These are phyloP conservation scores for Clepsis dumicolana DNA, from an alignment of 2,888 invertebrate species.

Conservation along the genomic window DNA sequence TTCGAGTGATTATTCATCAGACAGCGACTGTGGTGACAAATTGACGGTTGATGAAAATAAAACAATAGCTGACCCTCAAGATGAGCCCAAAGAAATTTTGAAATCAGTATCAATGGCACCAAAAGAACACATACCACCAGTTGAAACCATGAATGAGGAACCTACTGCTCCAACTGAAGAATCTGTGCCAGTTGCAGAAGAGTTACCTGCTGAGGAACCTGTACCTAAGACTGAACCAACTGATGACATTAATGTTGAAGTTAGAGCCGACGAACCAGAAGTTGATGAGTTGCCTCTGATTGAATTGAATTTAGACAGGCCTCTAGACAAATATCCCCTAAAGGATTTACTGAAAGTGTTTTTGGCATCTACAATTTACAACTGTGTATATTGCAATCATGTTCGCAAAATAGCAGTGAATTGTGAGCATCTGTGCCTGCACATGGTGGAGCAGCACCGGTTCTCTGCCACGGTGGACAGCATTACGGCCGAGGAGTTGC, in stretches of 20 bases:
- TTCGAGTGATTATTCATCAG: constrained; percentile 83
- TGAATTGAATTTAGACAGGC: constrained; percentile 90
- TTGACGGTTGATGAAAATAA: constrained; percentile 85
- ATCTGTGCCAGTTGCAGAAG: constrained; percentile 58
- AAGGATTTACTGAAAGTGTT: constrained; percentile 91
- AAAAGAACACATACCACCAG: constrained; percentile 46
- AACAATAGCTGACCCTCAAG: constrained; percentile 54
- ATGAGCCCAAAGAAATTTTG: constrained; percentile 46
- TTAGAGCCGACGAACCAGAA: constrained; percentile 67
- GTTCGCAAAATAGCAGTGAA: constrained; percentile 94
- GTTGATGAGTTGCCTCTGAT: constrained; percentile 87
- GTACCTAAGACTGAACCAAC: constrained; percentile 70
- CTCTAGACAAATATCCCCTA: constrained; percentile 91
- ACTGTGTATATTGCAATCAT: constrained; percentile 95
- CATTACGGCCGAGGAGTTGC: constrained; percentile 90
- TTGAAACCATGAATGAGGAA: constrained; percentile 47
- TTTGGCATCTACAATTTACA: constrained; percentile 88
- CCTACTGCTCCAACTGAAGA: constrained; percentile 48
- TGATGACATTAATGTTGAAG: constrained; percentile 63
- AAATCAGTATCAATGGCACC: constrained; percentile 45
- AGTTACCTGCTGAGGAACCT: constrained; percentile 53
- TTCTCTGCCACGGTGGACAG: constrained; percentile 93
- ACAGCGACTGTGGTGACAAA: constrained; percentile 88
- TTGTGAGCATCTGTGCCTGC: constrained; percentile 92
- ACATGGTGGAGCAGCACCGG: constrained; percentile 92